Evolutionary conservation across 2,113 vertebrate species (phyloP), one percentile per base, ranked within the genome.

Genomic region (Candoia aspera): DNA sequence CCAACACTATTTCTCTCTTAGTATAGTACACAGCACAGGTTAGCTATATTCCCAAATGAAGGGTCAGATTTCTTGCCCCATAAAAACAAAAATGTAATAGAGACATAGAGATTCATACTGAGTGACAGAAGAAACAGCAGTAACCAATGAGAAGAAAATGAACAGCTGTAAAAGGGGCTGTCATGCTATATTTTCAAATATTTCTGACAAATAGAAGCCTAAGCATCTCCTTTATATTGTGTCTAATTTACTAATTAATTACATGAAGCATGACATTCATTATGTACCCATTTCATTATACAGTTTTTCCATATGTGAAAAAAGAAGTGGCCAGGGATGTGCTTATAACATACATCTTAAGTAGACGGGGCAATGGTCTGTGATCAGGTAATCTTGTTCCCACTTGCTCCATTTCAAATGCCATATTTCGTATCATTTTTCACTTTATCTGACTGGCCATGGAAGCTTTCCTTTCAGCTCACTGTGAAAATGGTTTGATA

Each of bases 121-220:
- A 49, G 13, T 89, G 23, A 49, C 85, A 92, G 55, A 94, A 95
- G 92, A 91, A 95, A 94, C 89, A 29, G 26, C 37, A 88, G 92
- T 1, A 19, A 84, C 53, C 60, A 91, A 54, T 89, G 86, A 9
- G 90, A 92, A 60, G 68, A 60, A 88, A 83, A 62, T 93, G 86
- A 86, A 91, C 89, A 54, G 57, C 79, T 87, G 92, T 86, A 83
- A 91, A 86, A n/a, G 73, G 33, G 24, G 42, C 79, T 92, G 58
- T n/a, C 88, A 93, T 93, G 89, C 8, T 55, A 93, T 84, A 42
- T 84, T 90, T 88, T 95, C 90, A 91, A 92, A 93, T 49, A 93
- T 93, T 92, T 92, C 90, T 95, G 53, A 88, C 84, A 93, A 26
- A 11, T 3, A 88, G 2, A 0, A 91, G 42, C 9, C 46, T 91